A percentile compares a stretch with the other conserved stretches of the same genome.
Conservation (phyloP, 2,113 vertebrate genomes). For the Clarias macrocephalus region DNA sequence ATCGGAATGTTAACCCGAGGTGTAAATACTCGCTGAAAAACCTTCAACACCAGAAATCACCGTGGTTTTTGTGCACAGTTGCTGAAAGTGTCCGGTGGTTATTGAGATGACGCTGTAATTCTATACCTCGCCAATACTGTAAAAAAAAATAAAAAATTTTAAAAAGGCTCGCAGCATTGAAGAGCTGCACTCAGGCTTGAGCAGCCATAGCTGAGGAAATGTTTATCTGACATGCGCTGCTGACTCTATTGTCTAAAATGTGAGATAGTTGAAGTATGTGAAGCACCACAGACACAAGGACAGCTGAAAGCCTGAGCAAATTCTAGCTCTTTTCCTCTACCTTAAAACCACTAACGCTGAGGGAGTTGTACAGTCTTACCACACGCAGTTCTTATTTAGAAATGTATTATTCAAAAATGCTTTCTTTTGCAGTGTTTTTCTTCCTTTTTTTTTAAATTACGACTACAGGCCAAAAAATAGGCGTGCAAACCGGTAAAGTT, state of each 20-base stretch:
- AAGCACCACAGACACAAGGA: conserved; percentile 4
- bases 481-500: not conserved
- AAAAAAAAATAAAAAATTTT: no score
- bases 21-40: not conserved
- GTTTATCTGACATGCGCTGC: conserved; percentile 18
- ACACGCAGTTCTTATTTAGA: not conserved
- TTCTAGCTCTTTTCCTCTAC: not conserved
- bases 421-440: not conserved
- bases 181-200: not conserved
- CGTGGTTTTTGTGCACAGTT: not conserved
- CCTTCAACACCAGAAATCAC: not conserved
- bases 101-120: not conserved
- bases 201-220: not conserved
- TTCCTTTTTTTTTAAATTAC: not conserved
- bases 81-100: not conserved
- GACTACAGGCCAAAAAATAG: not conserved
- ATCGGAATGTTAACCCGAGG: not conserved
- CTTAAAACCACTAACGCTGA: not conserved
- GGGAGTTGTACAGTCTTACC: not conserved
- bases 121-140: not conserved
- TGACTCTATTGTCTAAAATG: conserved; percentile 8
- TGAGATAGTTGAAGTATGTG: conserved; percentile 4
- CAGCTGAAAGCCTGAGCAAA: conserved; percentile 3
- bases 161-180: not conserved
- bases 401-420: not conserved